These are phyloP conservation scores for Drosophila atroscutellata DNA, from an alignment of 2,888 invertebrate genomes.

Conservation along the genomic window DNA sequence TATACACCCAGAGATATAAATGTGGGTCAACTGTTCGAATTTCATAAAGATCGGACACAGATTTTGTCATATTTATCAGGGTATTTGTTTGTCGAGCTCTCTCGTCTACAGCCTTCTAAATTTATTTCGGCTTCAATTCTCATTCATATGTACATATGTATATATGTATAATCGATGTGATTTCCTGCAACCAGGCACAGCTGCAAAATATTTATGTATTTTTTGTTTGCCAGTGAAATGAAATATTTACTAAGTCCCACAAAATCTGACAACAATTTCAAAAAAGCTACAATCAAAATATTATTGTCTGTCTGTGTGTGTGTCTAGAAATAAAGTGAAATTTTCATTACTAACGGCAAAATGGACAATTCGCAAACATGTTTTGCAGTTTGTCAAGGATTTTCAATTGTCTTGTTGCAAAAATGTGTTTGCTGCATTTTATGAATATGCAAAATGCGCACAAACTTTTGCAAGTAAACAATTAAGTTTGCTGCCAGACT, in stretches of 20 bases:
- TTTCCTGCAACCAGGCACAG: slow-evolving; percentile 37
- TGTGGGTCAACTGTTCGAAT: background rate
- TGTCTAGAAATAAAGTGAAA: slow-evolving; percentile 33
- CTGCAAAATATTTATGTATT: slow-evolving; percentile 23
- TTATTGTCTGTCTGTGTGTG: slow-evolving; percentile 15
- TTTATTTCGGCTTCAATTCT: slow-evolving; percentile 33
- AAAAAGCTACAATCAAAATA: slow-evolving; percentile 30
- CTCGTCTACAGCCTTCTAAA: background rate
- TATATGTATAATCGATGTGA: slow-evolving; percentile 43
- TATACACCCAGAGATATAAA: background rate
- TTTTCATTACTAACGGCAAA: slow-evolving; percentile 48
- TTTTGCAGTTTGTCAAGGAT: slow-evolving; percentile 48
- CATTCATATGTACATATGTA: background rate
- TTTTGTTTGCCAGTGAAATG: slow-evolving; percentile 24
- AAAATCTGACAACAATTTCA: slow-evolving; percentile 4
- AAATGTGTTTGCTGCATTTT: slow-evolving; percentile 37
- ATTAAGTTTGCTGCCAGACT: slow-evolving; percentile 55
- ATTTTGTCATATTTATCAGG: background rate
- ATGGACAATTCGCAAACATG: slow-evolving; percentile 34
- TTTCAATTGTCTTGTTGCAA: slow-evolving; percentile 24
- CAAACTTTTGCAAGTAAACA: slow-evolving; percentile 63
- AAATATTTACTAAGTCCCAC: slow-evolving; percentile 44
- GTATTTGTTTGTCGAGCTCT: background rate
- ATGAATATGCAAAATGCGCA: slow-evolving; percentile 62
- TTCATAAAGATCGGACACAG: background rate